Evolutionary conservation across 2,888 invertebrate genomes (phyloP).

Genomic region (Catocala sponsa): DNA sequence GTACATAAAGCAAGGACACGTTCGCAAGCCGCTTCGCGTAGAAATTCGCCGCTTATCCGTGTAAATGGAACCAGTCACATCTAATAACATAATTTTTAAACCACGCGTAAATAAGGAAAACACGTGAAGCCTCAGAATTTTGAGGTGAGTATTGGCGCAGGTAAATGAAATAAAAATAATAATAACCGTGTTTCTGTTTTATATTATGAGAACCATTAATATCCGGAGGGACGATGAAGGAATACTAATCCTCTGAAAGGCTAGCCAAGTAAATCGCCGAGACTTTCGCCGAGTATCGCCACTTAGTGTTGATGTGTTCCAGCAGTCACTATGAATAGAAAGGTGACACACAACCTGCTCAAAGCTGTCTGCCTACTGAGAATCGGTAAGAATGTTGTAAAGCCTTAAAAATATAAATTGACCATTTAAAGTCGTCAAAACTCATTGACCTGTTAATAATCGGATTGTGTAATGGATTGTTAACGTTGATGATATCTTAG

Average conservation of each 20-base stretch:
- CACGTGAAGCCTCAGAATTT: neutral
- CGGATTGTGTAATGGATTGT: slow-evolving; percentile 1
- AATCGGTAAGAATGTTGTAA: slow-evolving; percentile 9
- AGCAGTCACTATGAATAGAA: slow-evolving; percentile 39
- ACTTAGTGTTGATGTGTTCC: slow-evolving; percentile 44
- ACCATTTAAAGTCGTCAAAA: neutral
- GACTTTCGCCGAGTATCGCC: slow-evolving; percentile 35
- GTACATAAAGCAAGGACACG: slow-evolving; percentile 3
- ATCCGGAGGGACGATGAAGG: slow-evolving; percentile 27
- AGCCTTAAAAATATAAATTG: neutral
- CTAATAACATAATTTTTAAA: slow-evolving; percentile 9
- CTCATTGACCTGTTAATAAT: slow-evolving; percentile 4
- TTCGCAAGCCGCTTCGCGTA: neutral
- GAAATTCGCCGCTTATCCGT: slow-evolving; percentile 5
- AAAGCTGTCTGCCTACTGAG: slow-evolving; percentile 8
- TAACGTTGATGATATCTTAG: slow-evolving; percentile 6
- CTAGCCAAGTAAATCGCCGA: slow-evolving; percentile 39
- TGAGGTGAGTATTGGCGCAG: neutral
- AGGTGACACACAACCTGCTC: slow-evolving; percentile 10
- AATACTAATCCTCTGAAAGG: slow-evolving; percentile 45
- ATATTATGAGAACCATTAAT: slow-evolving; percentile 40
- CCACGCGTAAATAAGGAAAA: slow-evolving; percentile 4
- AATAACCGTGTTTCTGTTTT: slow-evolving; percentile 29
- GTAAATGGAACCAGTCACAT: slow-evolving; percentile 6
- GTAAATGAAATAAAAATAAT: slow-evolving; percentile 9